Evolutionary conservation across 2,113 vertebrate genomes (phyloP), one percentile per base, ranked within the genome.

Genomic region (Odocoileus hemionus): DNA sequence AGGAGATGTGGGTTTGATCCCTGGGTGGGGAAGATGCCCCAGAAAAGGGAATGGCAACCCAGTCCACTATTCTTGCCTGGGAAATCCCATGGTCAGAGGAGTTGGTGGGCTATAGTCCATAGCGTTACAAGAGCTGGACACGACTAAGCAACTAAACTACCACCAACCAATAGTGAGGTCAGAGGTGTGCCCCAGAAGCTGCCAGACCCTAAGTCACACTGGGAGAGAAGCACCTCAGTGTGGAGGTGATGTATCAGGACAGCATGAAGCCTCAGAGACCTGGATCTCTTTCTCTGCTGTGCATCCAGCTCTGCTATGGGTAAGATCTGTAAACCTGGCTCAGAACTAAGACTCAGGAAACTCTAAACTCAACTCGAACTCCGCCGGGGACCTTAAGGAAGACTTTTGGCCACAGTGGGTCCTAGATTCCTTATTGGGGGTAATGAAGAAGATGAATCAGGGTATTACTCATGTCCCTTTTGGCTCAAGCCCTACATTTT

Each of bases 1-100:
- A 43, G 70, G 7, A 43, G 70, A 43, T 15, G 11, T 43, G 70
- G 23, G 23, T 43, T 26, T 3, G 1, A 43, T 76, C 70, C 12
- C 12, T 76, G 70, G 21, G 39, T 0, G 0, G 70, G 39, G 70
- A 43, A 15, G 39, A 26, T 76, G 36, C 23, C 21, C 10, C 0
- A 0, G 70, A 76, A 43, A 76, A 26, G 39, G 39, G 23, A 43
- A 76, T 43, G 1, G 70, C 70, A 43, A 43, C 39, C 39, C 39
- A 76, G 36, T 76, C 70, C 12, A 43, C 43, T 76, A 43, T 76
- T 7, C 39, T 26, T 43, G 70, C 39, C 39, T 15, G 12, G 36
- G 70, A 76, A 76, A 76, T 76, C 70, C 36, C 21, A 43, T 26
- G 23, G 70, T 43, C 70, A 76, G 21, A 76, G 39, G 70, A 76